These are phyloP conservation scores for Sinocyclocheilus anshuiensis DNA, from an alignment of 2,113 vertebrate genomes.

Conservation along the genomic window DNA sequence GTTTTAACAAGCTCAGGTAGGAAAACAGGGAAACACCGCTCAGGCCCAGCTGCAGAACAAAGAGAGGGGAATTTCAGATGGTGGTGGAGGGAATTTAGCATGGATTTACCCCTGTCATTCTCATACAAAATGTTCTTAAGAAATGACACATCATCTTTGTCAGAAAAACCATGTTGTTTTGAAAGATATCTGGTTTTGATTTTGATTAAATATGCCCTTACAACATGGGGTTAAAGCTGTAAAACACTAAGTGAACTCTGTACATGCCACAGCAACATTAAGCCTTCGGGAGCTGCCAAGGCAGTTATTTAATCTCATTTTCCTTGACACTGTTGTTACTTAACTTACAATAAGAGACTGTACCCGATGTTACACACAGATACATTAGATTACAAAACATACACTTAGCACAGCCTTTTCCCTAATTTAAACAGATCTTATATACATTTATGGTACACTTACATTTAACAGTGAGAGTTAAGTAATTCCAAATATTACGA, in stretches of 20 bases:
- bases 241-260: slow-evolving; percentile 27
- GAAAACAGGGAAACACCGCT: slow-evolving; percentile 21
- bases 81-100: not conserved
- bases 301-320: slow-evolving; percentile 50
- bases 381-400: not conserved
- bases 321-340: slow-evolving; percentile 49
- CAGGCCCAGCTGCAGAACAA: slow-evolving; percentile 38
- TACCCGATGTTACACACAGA: not conserved
- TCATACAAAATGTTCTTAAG: not conserved
- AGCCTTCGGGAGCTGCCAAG: slow-evolving; percentile 31
- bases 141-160: slow-evolving; percentile 7
- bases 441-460: not conserved
- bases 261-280: slow-evolving; percentile 35
- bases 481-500: not conserved
- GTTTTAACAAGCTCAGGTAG: slow-evolving; percentile 32
- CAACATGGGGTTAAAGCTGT: slow-evolving; percentile 37
- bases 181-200: slow-evolving; percentile 10
- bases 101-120: not conserved
- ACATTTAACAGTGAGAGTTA: not conserved
- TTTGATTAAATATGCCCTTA: not conserved
- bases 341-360: slow-evolving; percentile 12
- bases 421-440: not conserved
- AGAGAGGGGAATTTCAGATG: slow-evolving; percentile 17
- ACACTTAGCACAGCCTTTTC: not conserved
- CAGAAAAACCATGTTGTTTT: not conserved